Percentiles rank a stretch among this genome's conserved stretches.
Conservation (phyloP, 1,140 invertebrate genomes). For the Drosophila miranda region DNA sequence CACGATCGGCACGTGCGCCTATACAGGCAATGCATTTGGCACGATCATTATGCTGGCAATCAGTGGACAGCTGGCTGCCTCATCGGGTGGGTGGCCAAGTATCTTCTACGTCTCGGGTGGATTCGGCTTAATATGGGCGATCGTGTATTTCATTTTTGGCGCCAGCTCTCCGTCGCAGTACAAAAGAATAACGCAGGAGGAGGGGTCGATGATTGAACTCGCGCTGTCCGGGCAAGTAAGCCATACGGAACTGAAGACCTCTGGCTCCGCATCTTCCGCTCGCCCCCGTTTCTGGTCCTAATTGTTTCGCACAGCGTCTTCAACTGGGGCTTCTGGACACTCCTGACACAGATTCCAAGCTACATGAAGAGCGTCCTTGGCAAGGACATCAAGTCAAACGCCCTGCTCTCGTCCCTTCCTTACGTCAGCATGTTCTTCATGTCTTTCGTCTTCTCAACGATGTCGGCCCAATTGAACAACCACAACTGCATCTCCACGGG, state of each 20-base stretch:
- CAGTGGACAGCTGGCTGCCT: conserved; percentile 86
- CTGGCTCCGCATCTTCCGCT: conserved; percentile 90
- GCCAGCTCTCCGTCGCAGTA: too few species aligned
- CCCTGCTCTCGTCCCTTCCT: conserved; percentile 90
- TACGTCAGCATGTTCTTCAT: conserved; percentile 89
- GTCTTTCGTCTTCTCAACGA: conserved; percentile 85
- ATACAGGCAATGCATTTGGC: conserved; percentile 88
- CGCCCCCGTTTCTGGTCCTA: conserved; percentile 92
- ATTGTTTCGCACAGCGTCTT: conserved; percentile 88
- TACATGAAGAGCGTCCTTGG: conserved; percentile 93
- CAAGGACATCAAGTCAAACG: conserved; percentile 90
- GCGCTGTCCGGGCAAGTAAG: too few species aligned
- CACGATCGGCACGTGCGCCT: conserved; percentile 84
- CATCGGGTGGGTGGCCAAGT: conserved; percentile 88
- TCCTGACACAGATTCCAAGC: conserved; percentile 95
- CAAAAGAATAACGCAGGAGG: too few species aligned
- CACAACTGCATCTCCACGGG: conserved; percentile 84
- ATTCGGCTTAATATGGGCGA: conserved; percentile 85
- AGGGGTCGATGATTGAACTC: too few species aligned
- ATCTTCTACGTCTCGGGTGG: conserved; percentile 91
- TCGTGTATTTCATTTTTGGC: conserved; percentile 86
- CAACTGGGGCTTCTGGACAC: conserved; percentile 96
- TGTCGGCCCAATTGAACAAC: conserved; percentile 84
- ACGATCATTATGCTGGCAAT: conserved; percentile 88
- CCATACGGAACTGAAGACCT: conserved; percentile 71